Base-by-base conservation (phyloP, 2,113 vertebrate species). In the Bucco capensis region DNA sequence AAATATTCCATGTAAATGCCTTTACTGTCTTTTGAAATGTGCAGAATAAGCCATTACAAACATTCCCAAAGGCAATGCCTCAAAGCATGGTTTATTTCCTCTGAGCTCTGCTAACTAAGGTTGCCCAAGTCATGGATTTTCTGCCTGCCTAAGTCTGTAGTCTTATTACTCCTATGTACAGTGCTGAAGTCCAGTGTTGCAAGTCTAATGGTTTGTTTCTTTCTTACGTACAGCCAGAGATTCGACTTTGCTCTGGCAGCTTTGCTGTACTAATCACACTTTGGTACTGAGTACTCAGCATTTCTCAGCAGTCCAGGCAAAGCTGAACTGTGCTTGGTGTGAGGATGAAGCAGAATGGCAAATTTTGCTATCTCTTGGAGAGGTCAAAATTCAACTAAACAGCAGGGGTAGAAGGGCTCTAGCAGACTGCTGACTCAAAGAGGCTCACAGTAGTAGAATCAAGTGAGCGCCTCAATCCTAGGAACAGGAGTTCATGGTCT, bases 231-330 rank as follows among this genome's bases (percentile, higher is more conserved):
- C 0, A 81, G 49, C 23, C 37, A 75, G 66, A 64, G 53, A 19
- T 77, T 40, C 74, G 65, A 78, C 76, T 93, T 91, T 86, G 78
- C 78, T 58, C 91, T 25, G 22, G 46, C 50, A 46, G 42, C 67
- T 79, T 18, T 0, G 0, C 9, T 57, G 38, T 16, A 46, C 19
- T 28, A 31, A 6, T 57, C 0, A 0, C 27, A 27, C 5, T 2
- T 2, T 3, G 0, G 18, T 86, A 16, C 56, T 38, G 64, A 23
- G 8, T 0, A 30, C 38, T 90, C 76, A 69, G 90, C 51, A 8
- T 38, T 88, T 80, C 69, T 66, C 76, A 54, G 56, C 25, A 83
- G 31, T 31, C 62, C 5, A 28, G 37, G 60, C 33, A 83, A 70
- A 77, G 69, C 12, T 12, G 25, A 64, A 49, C 22, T 10, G 7